Evolutionary conservation across 2,113 vertebrate genomes (phyloP), one percentile per base, ranked within the genome.

Genomic region (Apistogramma diplotaenia): DNA sequence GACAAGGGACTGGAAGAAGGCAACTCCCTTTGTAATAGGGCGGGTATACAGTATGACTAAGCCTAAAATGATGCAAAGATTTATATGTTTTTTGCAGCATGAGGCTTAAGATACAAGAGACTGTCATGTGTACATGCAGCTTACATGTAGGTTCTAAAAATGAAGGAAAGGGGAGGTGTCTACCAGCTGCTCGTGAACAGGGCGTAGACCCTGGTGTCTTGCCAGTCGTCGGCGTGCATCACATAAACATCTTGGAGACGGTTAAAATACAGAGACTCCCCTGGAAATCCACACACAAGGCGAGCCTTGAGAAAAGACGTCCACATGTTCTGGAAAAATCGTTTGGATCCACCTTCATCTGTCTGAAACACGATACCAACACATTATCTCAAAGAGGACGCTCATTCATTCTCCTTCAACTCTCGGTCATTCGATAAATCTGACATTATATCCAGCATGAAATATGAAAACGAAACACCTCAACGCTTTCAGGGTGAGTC

Each of bases 121-220:
- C 19, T 49, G 0, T 46, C 3, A 67, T 67, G 62, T 67, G 46
- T 49, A 2, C 40, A 8, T 49, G 40, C 49, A 49, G 57, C 70
- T 74, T 49, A n/a, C n/a, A n/a, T n/a, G n/a, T n/a, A 31, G 75
- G 1, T 72, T 62, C 27, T 31, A 27, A 78, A 27, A 58, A 79
- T 29, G 74, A 61, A 55, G 59, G 35, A 88, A 88, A 2, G 31
- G 1, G 3, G 27, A 73, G 57, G 2, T 43, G 65, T 21, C 96
- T 94, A 81, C 98, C 98, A 99, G 88, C 96, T 96, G 90, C 97
- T 98, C 12, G 95, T 96, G 91, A 99, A 99, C 23, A 99, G 94
- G 0, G 96, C 97, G 0, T 97, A 99, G 74, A 97, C 92, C 31
- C 85, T 93, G 0, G 96, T 96, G 21, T 91, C 75, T 1, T 18